Evolutionary conservation across 2,113 vertebrate genomes (phyloP), one percentile per base, ranked within the genome.

Genomic region (Rhinogobius similis): DNA sequence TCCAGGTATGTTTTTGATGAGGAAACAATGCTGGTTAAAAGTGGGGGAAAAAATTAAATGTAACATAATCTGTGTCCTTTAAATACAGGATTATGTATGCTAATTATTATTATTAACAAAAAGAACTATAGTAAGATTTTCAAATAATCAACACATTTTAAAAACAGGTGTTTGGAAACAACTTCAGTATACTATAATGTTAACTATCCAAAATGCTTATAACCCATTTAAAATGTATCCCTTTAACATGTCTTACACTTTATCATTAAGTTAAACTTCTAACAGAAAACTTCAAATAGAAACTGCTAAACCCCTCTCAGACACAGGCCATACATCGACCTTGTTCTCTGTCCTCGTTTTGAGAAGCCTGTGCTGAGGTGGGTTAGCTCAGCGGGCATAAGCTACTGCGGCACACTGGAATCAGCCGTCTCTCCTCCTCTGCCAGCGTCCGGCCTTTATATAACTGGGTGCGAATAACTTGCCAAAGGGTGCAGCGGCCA

Each of bases 231-330:
- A 61, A 61, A 32, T 38, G 58, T 6, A 36, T 61, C 58, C 58
- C 58, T 61, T 61, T 36, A 61, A 21, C n/a, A n/a, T 11, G 9
- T 20, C 53, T 27, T 58, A 58, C 9, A 14, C 55, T 63, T 55
- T 48, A 65, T 62, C 68, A 63, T 68, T 65, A 20, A 65, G 70
- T 82, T 79, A 62, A 59, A 53, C 63, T 55, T 58, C 3, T 74
- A 75, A 71, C 46, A 68, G 73, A 77, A 71, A 77, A 29, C 68
- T 0, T 2, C 29, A 80, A 76, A 87, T 84, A 78, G 75, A 39
- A 20, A 61, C 70, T 82, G 75, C 73, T 65, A 76, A 80, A 77
- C 81, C 82, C 72, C 16, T 62, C 84, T 82, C 88, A 88, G 84
- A 83, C 83, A 85, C 83, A 85, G 52, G 71, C 32, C 71, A 27